A percentile compares a stretch with the other conserved stretches of the same genome.
These are phyloP conservation scores for Cryptocheilus praepositus DNA, from an alignment of 2,888 invertebrate species.

Conservation along the genomic window DNA sequence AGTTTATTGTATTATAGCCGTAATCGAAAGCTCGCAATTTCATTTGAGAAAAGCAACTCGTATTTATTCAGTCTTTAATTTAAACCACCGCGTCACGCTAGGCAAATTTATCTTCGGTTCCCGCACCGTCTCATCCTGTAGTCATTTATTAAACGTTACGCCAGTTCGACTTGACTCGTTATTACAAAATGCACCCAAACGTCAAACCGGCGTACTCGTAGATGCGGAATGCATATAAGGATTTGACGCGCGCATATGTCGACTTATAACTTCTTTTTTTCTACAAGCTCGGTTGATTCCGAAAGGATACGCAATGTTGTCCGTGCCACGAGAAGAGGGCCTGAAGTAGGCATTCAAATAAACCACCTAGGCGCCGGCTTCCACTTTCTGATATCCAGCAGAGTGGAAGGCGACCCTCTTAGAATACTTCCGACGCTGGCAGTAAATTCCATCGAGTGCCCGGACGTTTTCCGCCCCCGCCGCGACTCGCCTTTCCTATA, in stretches of 20 bases:
- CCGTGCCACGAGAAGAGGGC: constrained; percentile 38
- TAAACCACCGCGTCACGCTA: too few relatives aligned
- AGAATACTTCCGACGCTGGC: constrained; percentile 67
- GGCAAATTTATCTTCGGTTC: too few relatives aligned
- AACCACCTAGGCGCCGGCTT: constrained; percentile 65
- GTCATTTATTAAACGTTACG: too few relatives aligned
- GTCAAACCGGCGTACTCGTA: too few relatives aligned
- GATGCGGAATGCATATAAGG: too few relatives aligned
- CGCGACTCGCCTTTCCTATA: not conserved
- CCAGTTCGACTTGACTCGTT: too few relatives aligned
- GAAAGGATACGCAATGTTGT: constrained; percentile 26
- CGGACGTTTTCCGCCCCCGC: constrained; percentile 49
- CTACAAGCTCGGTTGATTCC: constrained; percentile 35
- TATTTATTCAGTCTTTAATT: too few relatives aligned
- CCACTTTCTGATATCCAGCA: constrained; percentile 64
- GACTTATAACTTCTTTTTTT: constrained; percentile 18
- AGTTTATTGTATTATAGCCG: too few relatives aligned
- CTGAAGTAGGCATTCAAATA: constrained; percentile 69
- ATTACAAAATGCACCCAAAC: too few relatives aligned
- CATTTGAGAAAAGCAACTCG: too few relatives aligned
- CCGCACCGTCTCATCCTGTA: too few relatives aligned
- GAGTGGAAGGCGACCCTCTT: constrained; percentile 68
- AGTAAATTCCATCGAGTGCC: constrained; percentile 65
- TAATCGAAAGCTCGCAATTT: too few relatives aligned
- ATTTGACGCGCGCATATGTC: not conserved